These are phyloP conservation scores for Brachirus orientalis DNA, from an alignment of 2,113 vertebrate genomes.

Conservation along the genomic window DNA sequence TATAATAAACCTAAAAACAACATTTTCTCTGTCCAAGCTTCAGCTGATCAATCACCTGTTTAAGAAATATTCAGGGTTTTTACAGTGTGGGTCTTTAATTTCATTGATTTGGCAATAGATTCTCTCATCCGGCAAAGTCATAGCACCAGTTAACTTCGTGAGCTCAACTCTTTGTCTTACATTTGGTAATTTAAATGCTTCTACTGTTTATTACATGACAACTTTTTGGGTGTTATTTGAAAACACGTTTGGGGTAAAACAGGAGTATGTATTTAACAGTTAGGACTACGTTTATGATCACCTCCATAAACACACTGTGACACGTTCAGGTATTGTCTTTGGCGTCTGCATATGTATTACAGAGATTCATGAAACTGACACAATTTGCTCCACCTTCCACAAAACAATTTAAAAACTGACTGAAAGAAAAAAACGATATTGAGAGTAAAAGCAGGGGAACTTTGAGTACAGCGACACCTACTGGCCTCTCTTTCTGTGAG, in stretches of 20 bases:
- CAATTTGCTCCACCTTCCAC: background rate
- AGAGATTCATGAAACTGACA: background rate
- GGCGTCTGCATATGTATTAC: slow-evolving; percentile 35
- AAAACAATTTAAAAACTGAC: background rate
- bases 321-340: slow-evolving; percentile 44
- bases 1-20: background rate
- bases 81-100: background rate
- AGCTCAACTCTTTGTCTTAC: background rate
- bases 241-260: background rate
- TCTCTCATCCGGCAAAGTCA: background rate
- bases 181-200: background rate
- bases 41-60: background rate
- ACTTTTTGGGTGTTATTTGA: background rate
- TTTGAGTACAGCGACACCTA: slow-evolving; percentile 5
- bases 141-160: background rate
- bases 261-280: background rate
- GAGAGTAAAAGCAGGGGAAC: slow-evolving; percentile 4
- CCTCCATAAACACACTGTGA: background rate
- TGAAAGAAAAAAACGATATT: slow-evolving; percentile 28
- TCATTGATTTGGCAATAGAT: background rate
- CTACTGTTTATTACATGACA: background rate
- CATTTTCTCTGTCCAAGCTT: background rate
- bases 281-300: slow-evolving; percentile 1
- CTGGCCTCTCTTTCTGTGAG: background rate
- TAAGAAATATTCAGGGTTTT: background rate